Percentiles rank a stretch among this genome's conserved stretches.
phyloP scores from a whole-genome alignment of 2,888 invertebrate species.

The Spodoptera littoralis region DNA sequence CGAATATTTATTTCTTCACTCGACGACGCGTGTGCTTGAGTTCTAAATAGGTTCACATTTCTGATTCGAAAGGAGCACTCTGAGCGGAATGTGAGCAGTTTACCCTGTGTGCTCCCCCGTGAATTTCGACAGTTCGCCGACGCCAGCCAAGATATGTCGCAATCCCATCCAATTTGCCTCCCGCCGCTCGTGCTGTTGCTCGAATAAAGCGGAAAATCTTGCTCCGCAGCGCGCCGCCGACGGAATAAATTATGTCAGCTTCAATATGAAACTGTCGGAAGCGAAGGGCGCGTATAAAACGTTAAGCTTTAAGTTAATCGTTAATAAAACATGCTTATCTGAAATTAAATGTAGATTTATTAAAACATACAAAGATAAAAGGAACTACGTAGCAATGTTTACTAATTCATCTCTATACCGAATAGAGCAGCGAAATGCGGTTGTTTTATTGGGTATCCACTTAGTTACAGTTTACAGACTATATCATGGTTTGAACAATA shows the following conservation, averaged over 20 bases:
- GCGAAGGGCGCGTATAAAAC: conserved; percentile 59
- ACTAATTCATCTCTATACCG: conserved; percentile 17
- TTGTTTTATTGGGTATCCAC: conserved; percentile 66
- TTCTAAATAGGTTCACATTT: conserved; percentile 75
- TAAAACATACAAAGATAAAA: conserved; percentile 16
- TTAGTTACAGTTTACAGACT: conserved; percentile 68
- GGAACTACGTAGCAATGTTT: conserved; percentile 32
- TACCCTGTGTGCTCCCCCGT: conserved; percentile 77
- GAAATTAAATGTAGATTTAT: conserved; percentile 32
- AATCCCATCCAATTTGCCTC: conserved; percentile 86
- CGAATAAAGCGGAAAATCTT: conserved; percentile 85
- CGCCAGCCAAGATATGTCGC: conserved; percentile 84
- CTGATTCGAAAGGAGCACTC: conserved; percentile 72
- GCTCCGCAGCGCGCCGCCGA: conserved; percentile 68
- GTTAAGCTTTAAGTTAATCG: conserved; percentile 42
- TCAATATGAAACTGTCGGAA: conserved; percentile 71
- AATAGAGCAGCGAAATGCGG: conserved; percentile 57
- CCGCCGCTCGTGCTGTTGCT: conserved; percentile 80
- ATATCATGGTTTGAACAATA: conserved; percentile 74
- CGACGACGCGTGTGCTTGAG: conserved; percentile 58
- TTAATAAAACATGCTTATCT: conserved; percentile 44
- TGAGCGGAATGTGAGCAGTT: conserved; percentile 79
- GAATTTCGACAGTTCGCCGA: conserved; percentile 81
- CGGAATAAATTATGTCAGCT: conserved; percentile 81
- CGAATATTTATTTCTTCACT: conserved; percentile 54